Evolutionary conservation across 2,888 invertebrate species (phyloP).

Genomic region (Rhagonycha lutea): DNA sequence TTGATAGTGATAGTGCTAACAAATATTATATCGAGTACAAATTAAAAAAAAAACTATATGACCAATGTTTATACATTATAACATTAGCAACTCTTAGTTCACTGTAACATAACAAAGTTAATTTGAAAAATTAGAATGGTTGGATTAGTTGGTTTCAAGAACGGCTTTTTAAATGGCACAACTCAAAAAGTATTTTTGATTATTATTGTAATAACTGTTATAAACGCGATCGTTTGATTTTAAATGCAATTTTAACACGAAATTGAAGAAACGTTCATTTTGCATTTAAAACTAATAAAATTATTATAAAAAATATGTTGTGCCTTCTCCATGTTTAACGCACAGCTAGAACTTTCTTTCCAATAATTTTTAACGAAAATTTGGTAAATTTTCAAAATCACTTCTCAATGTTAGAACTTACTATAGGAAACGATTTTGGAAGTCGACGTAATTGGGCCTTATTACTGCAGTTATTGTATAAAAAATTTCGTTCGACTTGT

Average conservation of each 20-base stretch:
- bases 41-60: background rate
- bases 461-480: background rate
- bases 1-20: background rate
- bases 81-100: background rate
- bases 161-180: slow-evolving; percentile 46
- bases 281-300: background rate
- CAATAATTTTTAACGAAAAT: slow-evolving; percentile 13
- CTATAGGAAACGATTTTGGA: background rate
- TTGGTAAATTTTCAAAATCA: background rate
- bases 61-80: background rate
- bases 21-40: background rate
- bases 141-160: slow-evolving; percentile 41
- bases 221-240: slow-evolving; percentile 32
- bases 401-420: background rate
- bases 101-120: background rate
- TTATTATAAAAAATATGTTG: slow-evolving; percentile 43
- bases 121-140: background rate
- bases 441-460: slow-evolving; percentile 6
- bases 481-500: background rate
- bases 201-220: slow-evolving; percentile 33
- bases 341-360: slow-evolving; percentile 41
- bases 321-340: slow-evolving; percentile 51
- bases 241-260: slow-evolving; percentile 31
- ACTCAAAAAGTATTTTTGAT: slow-evolving; percentile 34
- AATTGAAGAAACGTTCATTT: background rate